Percentiles rank a stretch among this genome's conserved stretches.
These are phyloP conservation scores for Crossocerus cetratus DNA, from an alignment of 2,888 invertebrate species.

Conservation along the genomic window DNA sequence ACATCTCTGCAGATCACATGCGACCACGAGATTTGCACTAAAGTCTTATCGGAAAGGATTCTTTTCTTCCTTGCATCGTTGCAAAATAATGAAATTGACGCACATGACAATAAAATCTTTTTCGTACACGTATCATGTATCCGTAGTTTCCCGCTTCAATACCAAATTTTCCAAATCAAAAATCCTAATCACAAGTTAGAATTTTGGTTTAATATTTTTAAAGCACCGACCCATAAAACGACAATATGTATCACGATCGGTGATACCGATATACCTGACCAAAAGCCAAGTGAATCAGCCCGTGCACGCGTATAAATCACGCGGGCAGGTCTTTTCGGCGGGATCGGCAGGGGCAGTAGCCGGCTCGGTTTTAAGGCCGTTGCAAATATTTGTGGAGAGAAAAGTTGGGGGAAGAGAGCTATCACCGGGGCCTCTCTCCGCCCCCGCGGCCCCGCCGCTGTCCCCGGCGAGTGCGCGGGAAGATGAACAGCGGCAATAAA, in stretches of 20 bases:
- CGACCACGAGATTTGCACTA: neutral
- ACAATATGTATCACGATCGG: no score
- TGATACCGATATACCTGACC: no score
- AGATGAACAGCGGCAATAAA: slow-evolving; percentile 69
- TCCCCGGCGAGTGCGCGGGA: slow-evolving; percentile 16
- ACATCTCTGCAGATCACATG: slow-evolving; percentile 40
- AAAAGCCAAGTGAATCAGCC: no score
- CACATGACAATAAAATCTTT: no score
- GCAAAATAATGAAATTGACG: no score
- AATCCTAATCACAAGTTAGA: no score
- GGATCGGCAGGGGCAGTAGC: neutral
- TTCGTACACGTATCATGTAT: no score
- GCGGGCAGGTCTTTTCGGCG: neutral
- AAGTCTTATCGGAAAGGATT: neutral
- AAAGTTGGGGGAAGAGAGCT: slow-evolving; percentile 29
- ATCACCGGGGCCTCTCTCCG: slow-evolving; percentile 17
- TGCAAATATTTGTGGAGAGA: slow-evolving; percentile 30
- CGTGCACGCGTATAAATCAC: neutral
- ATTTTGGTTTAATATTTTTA: no score
- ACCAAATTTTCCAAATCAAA: no score
- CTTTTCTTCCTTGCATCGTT: neutral
- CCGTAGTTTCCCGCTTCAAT: no score
- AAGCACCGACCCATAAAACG: no score
- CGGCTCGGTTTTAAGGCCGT: slow-evolving; percentile 34
- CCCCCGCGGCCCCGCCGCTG: no score